Evolutionary conservation across 2,888 invertebrate species (phyloP).

Genomic region (Napeogenes sylphis): DNA sequence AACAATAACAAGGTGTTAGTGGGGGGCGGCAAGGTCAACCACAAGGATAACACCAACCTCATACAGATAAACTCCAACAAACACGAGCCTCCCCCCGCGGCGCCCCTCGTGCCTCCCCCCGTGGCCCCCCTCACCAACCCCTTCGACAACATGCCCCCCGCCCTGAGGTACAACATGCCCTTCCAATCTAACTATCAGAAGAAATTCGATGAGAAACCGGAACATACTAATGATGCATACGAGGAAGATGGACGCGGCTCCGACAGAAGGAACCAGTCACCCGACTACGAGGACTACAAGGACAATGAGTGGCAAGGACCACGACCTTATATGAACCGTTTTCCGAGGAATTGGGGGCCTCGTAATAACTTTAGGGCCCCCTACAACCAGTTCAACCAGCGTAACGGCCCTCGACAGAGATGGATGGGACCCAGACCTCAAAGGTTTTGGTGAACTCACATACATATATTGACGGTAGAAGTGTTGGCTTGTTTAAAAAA

Average conservation of each 20-base stretch:
- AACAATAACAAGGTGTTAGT: constrained; percentile 71
- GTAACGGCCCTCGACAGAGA: constrained; percentile 57
- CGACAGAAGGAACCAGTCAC: constrained; percentile 34
- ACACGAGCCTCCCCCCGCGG: constrained; percentile 40
- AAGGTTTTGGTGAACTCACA: constrained; percentile 66
- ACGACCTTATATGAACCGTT: constrained; percentile 51
- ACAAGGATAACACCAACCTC: constrained; percentile 44
- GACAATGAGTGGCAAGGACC: constrained; percentile 45
- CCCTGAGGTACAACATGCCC: constrained; percentile 38
- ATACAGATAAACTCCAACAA: constrained; percentile 47
- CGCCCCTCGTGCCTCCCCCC: constrained; percentile 33
- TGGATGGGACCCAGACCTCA: constrained; percentile 64
- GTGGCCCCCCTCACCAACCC: constrained; percentile 51
- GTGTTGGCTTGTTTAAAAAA: neutral
- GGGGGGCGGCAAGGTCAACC: constrained; percentile 55
- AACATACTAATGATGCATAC: constrained; percentile 42
- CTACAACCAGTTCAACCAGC: constrained; percentile 51
- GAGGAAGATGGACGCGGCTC: constrained; percentile 51
- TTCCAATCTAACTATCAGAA: constrained; percentile 24
- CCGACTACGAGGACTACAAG: constrained; percentile 40
- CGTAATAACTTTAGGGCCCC: constrained; percentile 54
- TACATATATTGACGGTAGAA: constrained; percentile 19
- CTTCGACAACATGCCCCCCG: constrained; percentile 63
- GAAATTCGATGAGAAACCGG: constrained; percentile 29
- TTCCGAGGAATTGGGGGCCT: constrained; percentile 66